Base-by-base conservation (phyloP, 2,113 vertebrate genomes). In the Lycaon pictus region DNA sequence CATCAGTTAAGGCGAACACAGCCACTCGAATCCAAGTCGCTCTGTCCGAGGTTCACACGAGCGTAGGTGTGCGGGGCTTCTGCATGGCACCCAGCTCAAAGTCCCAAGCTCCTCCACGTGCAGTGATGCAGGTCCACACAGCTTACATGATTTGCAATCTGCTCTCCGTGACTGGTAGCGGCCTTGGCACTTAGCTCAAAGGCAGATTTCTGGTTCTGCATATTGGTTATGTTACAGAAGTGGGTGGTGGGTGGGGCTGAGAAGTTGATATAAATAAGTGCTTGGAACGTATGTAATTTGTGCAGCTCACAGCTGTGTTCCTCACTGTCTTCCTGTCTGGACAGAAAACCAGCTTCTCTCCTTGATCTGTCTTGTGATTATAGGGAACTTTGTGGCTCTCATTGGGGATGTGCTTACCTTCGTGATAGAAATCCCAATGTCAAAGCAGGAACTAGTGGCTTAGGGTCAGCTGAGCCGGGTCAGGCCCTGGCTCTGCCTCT, bases 41-140 rank as follows among this genome's bases (percentile, higher is more conserved):
- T 35, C 35, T 10, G 10, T 7, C 35, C 19, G 0, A 17, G 7
- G 2, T 12, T 11, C 20, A 29, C 2, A 9, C 1, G 8, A 77
- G 19, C 10, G 2, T 0, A 0, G 1, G 7, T 76, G 65, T 2
- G 1, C 0, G 0, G 2, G 32, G 32, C 55, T 17, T 23, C 56
- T 0, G 20, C 0, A 1, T 27, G 51, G 0, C 51, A 10, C 2
- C 3, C 22, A 3, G 2, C 20, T n/a, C 53, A 23, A 11, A 29
- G 23, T 11, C 22, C 85, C 29, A 16, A 9, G 3, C 25, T 15
- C 43, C 63, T 71, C 20, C 56, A 29, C 71, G 37, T 6, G 13
- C 29, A 15, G 35, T 20, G 29, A 3, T 0, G 5, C 11, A 48
- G 7, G 17, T 22, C 37, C 11, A 4, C 16, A 17, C 48, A 29